Evolutionary conservation across 2,113 vertebrate species (phyloP).

Genomic region (Bubo scandiacus): DNA sequence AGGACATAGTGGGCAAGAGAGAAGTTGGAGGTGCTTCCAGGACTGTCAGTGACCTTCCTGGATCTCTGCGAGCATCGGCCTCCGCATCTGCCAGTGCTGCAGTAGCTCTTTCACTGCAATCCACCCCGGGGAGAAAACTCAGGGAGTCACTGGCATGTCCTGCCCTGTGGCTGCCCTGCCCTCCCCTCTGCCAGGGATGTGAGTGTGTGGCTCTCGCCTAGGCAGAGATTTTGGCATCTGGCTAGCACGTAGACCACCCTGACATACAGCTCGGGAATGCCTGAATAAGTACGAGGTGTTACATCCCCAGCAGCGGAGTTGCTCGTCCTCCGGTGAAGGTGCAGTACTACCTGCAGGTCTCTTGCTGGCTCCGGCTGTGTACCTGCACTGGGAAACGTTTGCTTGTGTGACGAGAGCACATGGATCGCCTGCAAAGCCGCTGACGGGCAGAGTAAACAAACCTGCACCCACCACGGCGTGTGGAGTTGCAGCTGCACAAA

Average conservation of each 20-base stretch:
- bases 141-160: background rate
- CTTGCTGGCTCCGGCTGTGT: background rate
- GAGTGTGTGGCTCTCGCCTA: background rate
- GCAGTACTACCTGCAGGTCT: background rate
- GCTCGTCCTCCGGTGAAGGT: background rate
- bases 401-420: background rate
- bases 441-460: background rate
- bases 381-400: background rate
- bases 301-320: background rate
- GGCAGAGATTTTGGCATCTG: background rate
- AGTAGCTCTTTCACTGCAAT: background rate
- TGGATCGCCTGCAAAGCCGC: accelerated
- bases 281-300: background rate
- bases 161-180: background rate
- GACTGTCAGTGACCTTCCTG: background rate
- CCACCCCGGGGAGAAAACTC: background rate
- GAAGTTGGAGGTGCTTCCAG: background rate
- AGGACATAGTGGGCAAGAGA: background rate
- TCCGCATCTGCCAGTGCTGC: accelerated
- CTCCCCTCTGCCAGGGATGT: background rate
- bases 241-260: background rate
- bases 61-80: accelerated
- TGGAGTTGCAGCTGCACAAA: background rate
- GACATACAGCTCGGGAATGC: background rate
- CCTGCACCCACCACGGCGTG: accelerated